Evolutionary conservation across 2,888 invertebrate species (phyloP).

Genomic region (Oscheius sp.): DNA sequence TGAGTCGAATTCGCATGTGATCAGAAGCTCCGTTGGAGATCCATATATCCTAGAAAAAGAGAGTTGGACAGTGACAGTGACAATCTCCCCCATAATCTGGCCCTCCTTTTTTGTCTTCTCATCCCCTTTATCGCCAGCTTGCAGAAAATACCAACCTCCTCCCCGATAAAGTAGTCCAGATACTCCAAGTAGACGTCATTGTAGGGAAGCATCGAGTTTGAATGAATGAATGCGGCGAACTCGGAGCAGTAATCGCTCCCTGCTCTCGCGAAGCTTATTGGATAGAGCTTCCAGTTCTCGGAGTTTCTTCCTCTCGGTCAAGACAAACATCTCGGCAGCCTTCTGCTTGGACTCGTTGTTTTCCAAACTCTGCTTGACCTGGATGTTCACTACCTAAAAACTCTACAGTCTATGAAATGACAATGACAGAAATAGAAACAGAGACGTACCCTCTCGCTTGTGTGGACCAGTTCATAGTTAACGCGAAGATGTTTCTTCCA

Average conservation of each 20-base stretch:
- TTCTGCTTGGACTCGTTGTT: not conserved
- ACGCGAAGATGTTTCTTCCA: slow-evolving; percentile 25
- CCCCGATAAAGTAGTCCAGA: not conserved
- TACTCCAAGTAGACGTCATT: not conserved
- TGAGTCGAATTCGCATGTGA: not conserved
- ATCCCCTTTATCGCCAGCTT: not conserved
- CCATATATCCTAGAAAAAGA: not conserved
- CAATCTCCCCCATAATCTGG: too few species aligned
- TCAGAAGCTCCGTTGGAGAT: not conserved
- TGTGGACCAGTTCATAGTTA: not conserved
- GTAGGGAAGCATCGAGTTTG: not conserved
- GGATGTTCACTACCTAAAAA: not conserved
- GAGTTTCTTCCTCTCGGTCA: not conserved
- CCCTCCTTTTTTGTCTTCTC: too few species aligned
- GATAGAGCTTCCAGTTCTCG: not conserved
- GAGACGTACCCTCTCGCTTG: not conserved
- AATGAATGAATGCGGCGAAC: not conserved
- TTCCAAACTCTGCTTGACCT: not conserved
- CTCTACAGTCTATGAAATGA: too few species aligned
- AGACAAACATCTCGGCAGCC: not conserved
- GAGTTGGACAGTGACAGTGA: not conserved
- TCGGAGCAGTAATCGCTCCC: not conserved
- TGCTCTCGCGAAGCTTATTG: not conserved
- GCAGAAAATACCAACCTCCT: not conserved
- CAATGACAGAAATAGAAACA: too few species aligned